These are phyloP conservation scores for Auanema freiburgensis DNA, from an alignment of 2,888 invertebrate species.

Conservation along the genomic window DNA sequence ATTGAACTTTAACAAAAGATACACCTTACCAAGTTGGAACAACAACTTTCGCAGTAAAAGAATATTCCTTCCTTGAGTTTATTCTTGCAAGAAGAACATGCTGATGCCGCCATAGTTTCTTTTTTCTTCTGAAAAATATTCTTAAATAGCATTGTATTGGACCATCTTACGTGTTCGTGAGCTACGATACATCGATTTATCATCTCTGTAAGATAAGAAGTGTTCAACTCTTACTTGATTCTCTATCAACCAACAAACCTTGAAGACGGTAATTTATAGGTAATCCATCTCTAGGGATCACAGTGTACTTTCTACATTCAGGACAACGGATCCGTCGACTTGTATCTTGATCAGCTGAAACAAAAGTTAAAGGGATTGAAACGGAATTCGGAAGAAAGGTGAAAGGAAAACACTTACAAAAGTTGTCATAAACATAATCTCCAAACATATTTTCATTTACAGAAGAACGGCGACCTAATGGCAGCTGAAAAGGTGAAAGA, in stretches of 20 bases:
- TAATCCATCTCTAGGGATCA: conserved; percentile 32
- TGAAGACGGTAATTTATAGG: conserved; percentile 28
- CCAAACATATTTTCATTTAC: no score
- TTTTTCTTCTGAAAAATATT: conserved; percentile 1
- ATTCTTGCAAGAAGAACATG: not conserved
- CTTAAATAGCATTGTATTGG: not conserved
- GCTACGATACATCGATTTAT: conserved; percentile 10
- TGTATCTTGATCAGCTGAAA: not conserved
- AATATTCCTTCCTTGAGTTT: not conserved
- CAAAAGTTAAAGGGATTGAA: not conserved
- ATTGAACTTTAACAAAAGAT: not conserved
- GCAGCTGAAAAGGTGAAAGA: no score
- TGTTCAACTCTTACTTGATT: not conserved
- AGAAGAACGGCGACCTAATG: no score
- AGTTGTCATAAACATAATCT: not conserved
- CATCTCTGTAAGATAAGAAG: conserved; percentile 19
- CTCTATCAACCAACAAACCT: conserved; percentile 1
- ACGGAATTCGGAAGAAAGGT: no score
- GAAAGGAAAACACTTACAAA: no score
- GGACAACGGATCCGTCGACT: conserved; percentile 34
- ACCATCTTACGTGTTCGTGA: not conserved
- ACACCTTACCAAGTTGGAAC: not conserved
- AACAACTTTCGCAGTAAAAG: not conserved
- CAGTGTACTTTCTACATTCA: conserved; percentile 36
- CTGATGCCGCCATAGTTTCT: not conserved